Conservation (phyloP, 1,140 invertebrate species). For the Adelges cooleyi region DNA sequence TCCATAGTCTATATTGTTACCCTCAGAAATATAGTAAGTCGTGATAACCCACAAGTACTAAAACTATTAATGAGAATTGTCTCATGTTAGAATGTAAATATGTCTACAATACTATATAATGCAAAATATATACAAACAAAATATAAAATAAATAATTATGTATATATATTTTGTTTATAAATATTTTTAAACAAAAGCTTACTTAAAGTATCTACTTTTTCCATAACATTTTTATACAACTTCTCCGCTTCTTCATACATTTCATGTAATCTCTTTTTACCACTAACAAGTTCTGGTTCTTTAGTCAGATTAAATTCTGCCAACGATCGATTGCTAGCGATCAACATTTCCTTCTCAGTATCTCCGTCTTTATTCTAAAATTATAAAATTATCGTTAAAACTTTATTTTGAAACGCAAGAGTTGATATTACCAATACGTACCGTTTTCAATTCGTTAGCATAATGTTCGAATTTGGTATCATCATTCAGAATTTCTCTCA, state of each 20-base stretch:
- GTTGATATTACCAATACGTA: constrained; percentile 38
- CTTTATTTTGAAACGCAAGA: too few species aligned
- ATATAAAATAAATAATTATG: too few species aligned
- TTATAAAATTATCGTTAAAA: constrained; percentile 33
- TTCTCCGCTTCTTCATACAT: constrained; percentile 55
- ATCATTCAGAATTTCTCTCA: constrained; percentile 72
- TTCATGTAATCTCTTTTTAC: constrained; percentile 54
- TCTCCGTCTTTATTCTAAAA: constrained; percentile 63
- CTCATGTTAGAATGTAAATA: too few species aligned
- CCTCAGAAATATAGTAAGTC: too few species aligned
- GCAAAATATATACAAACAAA: too few species aligned
- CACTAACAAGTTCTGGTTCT: constrained; percentile 64
- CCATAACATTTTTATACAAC: constrained; percentile 54
- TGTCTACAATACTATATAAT: too few species aligned
- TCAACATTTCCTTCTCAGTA: constrained; percentile 68
- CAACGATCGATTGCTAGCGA: constrained; percentile 71
- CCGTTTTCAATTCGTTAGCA: constrained; percentile 64
- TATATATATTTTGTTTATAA: too few species aligned
- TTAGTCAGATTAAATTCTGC: constrained; percentile 76
- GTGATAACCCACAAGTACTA: too few species aligned
- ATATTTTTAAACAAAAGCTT: constrained; percentile 37
- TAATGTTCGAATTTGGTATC: constrained; percentile 70
- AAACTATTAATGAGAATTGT: too few species aligned
- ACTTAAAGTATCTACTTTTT: constrained; percentile 54
- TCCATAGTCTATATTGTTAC: too few species aligned